Evolutionary conservation across 92 coral and sea anemone genomes (phyloP).

Genomic region (Virgularia gustaviana): DNA sequence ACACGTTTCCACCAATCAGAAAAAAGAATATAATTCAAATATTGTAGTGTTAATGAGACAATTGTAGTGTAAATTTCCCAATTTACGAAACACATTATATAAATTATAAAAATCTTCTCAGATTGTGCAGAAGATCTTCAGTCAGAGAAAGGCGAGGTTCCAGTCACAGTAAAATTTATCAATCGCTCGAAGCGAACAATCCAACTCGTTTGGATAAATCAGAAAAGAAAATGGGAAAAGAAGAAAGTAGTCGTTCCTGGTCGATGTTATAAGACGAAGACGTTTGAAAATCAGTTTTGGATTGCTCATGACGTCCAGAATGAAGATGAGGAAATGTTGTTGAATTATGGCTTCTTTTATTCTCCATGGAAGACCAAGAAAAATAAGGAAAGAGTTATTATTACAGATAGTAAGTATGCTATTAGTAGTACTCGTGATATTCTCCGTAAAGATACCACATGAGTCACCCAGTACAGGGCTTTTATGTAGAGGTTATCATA

Average conservation of each 20-base stretch:
- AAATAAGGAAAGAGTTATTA: constrained; percentile 72
- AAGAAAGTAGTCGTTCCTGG: constrained; percentile 66
- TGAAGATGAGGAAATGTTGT: constrained; percentile 58
- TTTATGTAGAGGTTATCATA: no score
- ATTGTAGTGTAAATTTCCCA: no score
- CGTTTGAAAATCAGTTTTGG: constrained; percentile 89
- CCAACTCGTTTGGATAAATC: constrained; percentile 72
- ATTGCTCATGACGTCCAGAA: constrained; percentile 66
- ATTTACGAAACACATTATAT: no score
- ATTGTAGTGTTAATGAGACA: no score
- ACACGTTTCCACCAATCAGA: no score
- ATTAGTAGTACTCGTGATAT: background rate
- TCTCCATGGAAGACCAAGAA: constrained; percentile 55
- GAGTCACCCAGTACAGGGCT: no score
- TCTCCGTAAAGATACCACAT: no score
- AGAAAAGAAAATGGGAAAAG: constrained; percentile 70
- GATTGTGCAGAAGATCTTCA: constrained; percentile 1
- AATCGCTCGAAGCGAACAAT: constrained; percentile 66
- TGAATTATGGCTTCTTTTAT: constrained; percentile 84
- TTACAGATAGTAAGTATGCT: constrained; percentile 68
- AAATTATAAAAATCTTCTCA: no score
- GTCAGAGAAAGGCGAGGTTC: constrained; percentile 33
- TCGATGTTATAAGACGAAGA: constrained; percentile 73
- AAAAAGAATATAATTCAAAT: no score
- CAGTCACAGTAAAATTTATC: constrained; percentile 80